Percentiles rank a stretch among this genome's conserved stretches.
Conservation (phyloP, 2,797 vertebrate species). For the Petrocephalus sullivani region DNA sequence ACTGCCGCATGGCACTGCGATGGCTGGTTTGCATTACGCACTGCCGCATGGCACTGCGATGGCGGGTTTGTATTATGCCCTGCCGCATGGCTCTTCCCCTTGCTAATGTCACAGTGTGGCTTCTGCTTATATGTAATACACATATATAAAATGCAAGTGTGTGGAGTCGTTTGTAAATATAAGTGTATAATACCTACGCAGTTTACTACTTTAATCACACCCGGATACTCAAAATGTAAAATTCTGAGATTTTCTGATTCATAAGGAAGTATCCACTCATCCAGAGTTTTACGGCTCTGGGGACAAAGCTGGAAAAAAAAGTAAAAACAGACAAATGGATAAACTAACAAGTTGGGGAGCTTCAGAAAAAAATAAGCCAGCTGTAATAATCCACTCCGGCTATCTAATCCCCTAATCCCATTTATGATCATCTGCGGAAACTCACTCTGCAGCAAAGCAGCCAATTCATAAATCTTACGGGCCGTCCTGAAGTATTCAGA, state of each 20-base stretch:
- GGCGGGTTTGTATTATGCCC: too few relatives aligned
- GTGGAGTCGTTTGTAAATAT: background rate
- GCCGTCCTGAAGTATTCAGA: slow-evolving; percentile 15
- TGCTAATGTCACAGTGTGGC: background rate
- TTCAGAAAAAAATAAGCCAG: slow-evolving; percentile 14
- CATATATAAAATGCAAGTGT: background rate
- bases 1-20: too few relatives aligned
- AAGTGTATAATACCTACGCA: background rate
- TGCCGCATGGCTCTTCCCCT: background rate
- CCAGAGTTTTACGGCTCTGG: background rate
- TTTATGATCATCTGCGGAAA: slow-evolving; percentile 23
- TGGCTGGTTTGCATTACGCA: too few relatives aligned
- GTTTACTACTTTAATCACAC: background rate
- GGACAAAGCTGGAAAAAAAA: slow-evolving; percentile 7
- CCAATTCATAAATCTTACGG: slow-evolving; percentile 18
- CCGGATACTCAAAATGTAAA: background rate
- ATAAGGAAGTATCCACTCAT: background rate
- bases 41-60: background rate
- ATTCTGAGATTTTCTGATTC: slow-evolving; percentile 4
- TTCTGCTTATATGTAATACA: background rate
- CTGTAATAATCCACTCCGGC: slow-evolving; percentile 23
- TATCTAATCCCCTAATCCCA: slow-evolving; percentile 27
- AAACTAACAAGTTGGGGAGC: slow-evolving; percentile 19
- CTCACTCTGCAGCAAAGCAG: slow-evolving; percentile 16
- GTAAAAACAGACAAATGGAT: slow-evolving; percentile 5